Evolutionary conservation across 2,113 vertebrate genomes (phyloP), one percentile per base, ranked within the genome.

Genomic region (Lota lota): DNA sequence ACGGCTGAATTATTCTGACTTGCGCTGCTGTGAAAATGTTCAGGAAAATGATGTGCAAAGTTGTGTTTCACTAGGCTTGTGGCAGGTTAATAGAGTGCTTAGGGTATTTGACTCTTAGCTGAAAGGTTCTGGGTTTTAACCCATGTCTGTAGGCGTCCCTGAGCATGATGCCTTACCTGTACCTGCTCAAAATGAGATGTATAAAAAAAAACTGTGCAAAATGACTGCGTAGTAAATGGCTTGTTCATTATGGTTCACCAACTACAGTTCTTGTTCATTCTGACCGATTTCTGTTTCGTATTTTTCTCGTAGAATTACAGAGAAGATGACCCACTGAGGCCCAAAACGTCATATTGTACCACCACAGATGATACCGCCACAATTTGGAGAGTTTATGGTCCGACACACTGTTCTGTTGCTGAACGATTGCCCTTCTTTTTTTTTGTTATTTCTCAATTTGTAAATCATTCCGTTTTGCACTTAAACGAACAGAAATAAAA

Each of bases 401-500:
- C 79, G 76, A 65, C 53, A 54, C 17, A 28, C 24, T 11, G 79
- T 83, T 77, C 70, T 33, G 28, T 68, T 66, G 75, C 67, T 22
- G 7, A 77, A 79, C 58, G 16, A 72, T 56, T 79, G 16, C 53
- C 53, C 71, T 1, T n/a, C 20, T 61, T 12, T 11, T 67, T 65
- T 24, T 75, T 79, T 77, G 74, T 79, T 72, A 71, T 57, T 72
- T 77, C 63, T 12, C 69, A 33, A 67, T 85, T 84, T 88, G 75
- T 85, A 77, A 82, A 73, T 70, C 76, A 81, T 87, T 88, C 75
- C 76, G 19, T 70, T 82, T 80, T 84, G 84, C 84, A 86, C 75
- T 78, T 73, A 78, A 33, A 58, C 69, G 61, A 71, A 70, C 40
- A 22, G 36, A 75, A 86, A 82, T 77, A 83, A 85, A 85, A 53